Evolutionary conservation across 2,797 vertebrate species (phyloP).

Genomic region (Coccyzus lansbergi): DNA sequence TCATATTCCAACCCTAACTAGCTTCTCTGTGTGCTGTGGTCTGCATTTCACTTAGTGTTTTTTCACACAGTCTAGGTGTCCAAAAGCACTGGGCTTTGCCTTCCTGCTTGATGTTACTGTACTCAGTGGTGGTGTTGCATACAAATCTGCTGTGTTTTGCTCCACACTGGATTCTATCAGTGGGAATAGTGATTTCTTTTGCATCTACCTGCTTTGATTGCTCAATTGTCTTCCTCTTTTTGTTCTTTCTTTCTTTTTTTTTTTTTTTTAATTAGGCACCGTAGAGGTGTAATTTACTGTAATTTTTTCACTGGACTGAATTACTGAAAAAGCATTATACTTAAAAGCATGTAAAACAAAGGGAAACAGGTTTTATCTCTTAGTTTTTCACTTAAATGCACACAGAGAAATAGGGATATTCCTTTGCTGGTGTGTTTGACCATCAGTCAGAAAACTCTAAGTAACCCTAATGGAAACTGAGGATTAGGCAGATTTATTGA

Average conservation of each 20-base stretch:
- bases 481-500: slow-evolving; percentile 53
- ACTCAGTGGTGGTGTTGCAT: neutral
- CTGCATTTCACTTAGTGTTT: neutral
- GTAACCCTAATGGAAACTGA: slow-evolving; percentile 38
- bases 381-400: neutral
- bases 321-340: neutral
- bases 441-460: slow-evolving; percentile 39
- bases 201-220: neutral
- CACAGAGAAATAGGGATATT: neutral
- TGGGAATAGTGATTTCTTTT: neutral
- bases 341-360: neutral
- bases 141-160: neutral
- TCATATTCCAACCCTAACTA: neutral
- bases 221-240: neutral
- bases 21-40: rapidly evolving
- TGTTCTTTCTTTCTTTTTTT: no score
- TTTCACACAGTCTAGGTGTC: neutral
- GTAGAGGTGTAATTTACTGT: neutral
- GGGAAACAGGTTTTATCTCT: neutral
- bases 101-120: neutral
- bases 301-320: neutral
- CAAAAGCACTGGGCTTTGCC: neutral
- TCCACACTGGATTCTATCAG: neutral
- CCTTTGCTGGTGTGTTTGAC: neutral
- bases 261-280: neutral